These are phyloP conservation scores for Phymanthus crucifer DNA, from an alignment of 92 coral and sea anemone genomes.

Conservation along the genomic window DNA sequence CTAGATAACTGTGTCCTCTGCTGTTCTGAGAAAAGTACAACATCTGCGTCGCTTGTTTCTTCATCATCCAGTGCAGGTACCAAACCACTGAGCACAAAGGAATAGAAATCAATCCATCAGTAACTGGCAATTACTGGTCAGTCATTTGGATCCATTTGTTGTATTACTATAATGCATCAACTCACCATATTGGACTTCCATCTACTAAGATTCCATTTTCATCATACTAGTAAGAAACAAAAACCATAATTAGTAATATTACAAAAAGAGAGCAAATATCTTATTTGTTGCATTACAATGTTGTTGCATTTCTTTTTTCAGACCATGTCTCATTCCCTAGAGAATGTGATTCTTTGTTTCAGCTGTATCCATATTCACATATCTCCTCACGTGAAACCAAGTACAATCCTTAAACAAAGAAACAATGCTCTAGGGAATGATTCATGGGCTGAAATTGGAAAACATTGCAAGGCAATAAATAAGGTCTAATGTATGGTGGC, in stretches of 20 bases:
- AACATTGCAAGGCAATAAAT: no score
- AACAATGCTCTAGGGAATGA: no score
- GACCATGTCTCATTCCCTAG: no score
- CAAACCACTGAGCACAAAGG: background rate
- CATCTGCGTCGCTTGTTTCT: background rate
- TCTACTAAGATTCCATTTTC: constrained; percentile 5
- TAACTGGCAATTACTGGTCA: background rate
- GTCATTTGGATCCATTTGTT: background rate
- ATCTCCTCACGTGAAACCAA: no score
- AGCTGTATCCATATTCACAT: no score
- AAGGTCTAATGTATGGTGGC: no score
- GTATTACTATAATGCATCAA: background rate
- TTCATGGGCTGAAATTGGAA: no score
- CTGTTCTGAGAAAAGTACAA: constrained; percentile 12
- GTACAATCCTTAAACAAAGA: no score
- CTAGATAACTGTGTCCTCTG: constrained; percentile 22
- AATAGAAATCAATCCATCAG: background rate
- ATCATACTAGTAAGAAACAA: constrained; percentile 8
- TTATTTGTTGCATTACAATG: no score
- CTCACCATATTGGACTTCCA: constrained; percentile 6
- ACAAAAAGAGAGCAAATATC: background rate
- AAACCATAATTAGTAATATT: background rate
- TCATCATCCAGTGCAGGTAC: constrained; percentile 28
- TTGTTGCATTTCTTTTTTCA: no score
- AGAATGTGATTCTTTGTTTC: no score